phyloP scores from a whole-genome alignment of 2,113 vertebrate species.

The Electrona antarctica region DNA sequence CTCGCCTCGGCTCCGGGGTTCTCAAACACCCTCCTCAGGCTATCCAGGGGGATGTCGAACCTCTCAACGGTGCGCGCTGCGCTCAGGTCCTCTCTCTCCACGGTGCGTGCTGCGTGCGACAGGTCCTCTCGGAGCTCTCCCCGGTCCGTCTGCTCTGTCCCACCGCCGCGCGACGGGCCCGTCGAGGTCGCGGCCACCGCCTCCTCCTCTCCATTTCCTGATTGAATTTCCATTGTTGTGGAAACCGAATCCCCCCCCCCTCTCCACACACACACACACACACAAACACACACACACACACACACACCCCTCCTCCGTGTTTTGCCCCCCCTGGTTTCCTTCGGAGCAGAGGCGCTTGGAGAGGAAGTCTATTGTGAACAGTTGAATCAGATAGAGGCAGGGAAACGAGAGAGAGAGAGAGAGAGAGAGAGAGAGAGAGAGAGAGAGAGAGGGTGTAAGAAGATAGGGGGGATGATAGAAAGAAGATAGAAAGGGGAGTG shows the following conservation, averaged over 20 bases:
- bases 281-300: neutral
- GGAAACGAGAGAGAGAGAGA: conserved; percentile 14
- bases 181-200: conserved; percentile 43
- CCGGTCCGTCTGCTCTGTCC: neutral
- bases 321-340: conserved; percentile 16
- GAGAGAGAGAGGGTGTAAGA: conserved; percentile 24
- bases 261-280: conserved; percentile 8
- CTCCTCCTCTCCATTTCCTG: conserved; percentile 78
- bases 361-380: conserved; percentile 58
- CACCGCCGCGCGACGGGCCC: conserved; percentile 36
- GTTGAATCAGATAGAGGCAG: conserved; percentile 30
- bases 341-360: conserved; percentile 14
- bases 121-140: conserved; percentile 50
- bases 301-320: conserved; percentile 19
- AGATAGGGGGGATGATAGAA: neutral
- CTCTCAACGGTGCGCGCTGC: conserved; percentile 73
- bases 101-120: conserved; percentile 67
- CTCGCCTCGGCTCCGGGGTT: conserved; percentile 44
- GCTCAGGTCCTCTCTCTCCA: conserved; percentile 77
- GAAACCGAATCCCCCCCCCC: conserved; percentile 65
- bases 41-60: conserved; percentile 78
- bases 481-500: neutral
- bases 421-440: conserved; percentile 20
- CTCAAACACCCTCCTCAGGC: conserved; percentile 83
- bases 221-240: conserved; percentile 84